Evolutionary conservation across 2,797 vertebrate species (phyloP), one percentile per base, ranked within the genome.

Genomic region (Capromys pilorides): DNA sequence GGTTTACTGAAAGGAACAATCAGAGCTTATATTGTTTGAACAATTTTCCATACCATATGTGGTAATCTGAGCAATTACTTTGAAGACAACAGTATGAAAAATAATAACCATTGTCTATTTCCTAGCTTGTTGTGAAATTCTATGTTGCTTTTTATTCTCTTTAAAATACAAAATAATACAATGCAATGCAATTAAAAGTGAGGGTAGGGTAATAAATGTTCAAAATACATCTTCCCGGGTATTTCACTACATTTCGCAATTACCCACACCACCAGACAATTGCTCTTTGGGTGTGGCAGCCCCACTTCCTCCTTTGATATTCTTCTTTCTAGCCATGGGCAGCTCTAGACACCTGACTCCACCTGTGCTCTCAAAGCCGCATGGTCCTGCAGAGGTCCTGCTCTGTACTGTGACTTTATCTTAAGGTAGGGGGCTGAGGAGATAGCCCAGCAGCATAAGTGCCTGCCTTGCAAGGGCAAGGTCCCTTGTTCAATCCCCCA

Each of bases 371-470:
- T n/a, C 69, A 49, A 6, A 51, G 45, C n/a, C 36, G 49, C 49
- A 16, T 1, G 26, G 24, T 18, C 12, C 39, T 75, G 64, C 26
- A 21, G 36, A 71, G 39, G 2, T 36, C 64, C 36, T 49, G 3
- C 33, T 0, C 14, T 19, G 18, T 24, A 2, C 2, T 16, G 86
- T 94, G 96, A 96, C 96, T 67, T 62, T 79, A 18, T 97, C 92
- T 96, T 89, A 97, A 95, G 77, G 69, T 94, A 49, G 51, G 13
- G 51, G 51, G 51, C 51, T 54, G 51, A 54, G 51, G 51, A 54
- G 51, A 54, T 54, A 54, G 51, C 51, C 14, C 51, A 54, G 51
- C 13, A 12, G 13, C 51, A 13, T 54, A 14, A 54, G 51, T 54
- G 51, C 9, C 51, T 54, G 51, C 51, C 51, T 54, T 13, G 51